A percentile compares a stretch with the other conserved stretches of the same genome.
phyloP scores from a whole-genome alignment of 2,888 invertebrate genomes.

The Dilophus febrilis region DNA sequence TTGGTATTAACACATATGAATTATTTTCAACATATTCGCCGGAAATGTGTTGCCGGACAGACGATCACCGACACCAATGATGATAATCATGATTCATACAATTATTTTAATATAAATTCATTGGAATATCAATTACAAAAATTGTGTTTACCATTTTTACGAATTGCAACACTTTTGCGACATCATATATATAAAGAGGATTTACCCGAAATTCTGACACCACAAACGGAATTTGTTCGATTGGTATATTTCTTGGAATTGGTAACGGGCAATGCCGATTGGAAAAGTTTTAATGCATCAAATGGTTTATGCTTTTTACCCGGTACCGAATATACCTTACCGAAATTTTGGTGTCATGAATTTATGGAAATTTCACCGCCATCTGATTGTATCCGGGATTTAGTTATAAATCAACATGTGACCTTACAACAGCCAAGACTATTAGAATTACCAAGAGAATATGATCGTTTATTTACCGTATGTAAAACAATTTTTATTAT shows the following conservation, averaged over 20 bases:
- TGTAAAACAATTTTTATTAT: constrained; percentile 11
- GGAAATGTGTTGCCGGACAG: constrained; percentile 22
- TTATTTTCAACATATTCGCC: constrained; percentile 22
- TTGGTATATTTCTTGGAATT: constrained; percentile 65
- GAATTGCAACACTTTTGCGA: constrained; percentile 65
- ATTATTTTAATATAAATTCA: constrained; percentile 26
- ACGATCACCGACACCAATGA: constrained; percentile 3
- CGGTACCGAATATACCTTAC: constrained; percentile 35
- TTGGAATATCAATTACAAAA: constrained; percentile 48
- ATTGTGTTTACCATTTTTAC: constrained; percentile 65
- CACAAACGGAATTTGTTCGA: constrained; percentile 57
- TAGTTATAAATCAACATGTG: constrained; percentile 56
- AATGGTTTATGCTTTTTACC: constrained; percentile 43
- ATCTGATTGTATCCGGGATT: constrained; percentile 33
- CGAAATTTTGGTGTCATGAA: constrained; percentile 51
- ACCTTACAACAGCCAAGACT: constrained; percentile 69
- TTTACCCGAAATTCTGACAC: constrained; percentile 46
- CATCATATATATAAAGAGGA: constrained; percentile 67
- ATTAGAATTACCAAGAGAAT: constrained; percentile 71
- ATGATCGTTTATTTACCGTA: constrained; percentile 79
- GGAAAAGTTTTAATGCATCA: constrained; percentile 46
- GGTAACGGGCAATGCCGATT: constrained; percentile 45
- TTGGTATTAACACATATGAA: constrained; percentile 24
- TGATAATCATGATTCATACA: neutral
- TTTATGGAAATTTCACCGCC: constrained; percentile 32